Percentiles rank a stretch among this genome's conserved stretches.
Evolutionary conservation across 1,140 invertebrate genomes (phyloP).

Genomic region (Caenorhabditis briggsae): DNA sequence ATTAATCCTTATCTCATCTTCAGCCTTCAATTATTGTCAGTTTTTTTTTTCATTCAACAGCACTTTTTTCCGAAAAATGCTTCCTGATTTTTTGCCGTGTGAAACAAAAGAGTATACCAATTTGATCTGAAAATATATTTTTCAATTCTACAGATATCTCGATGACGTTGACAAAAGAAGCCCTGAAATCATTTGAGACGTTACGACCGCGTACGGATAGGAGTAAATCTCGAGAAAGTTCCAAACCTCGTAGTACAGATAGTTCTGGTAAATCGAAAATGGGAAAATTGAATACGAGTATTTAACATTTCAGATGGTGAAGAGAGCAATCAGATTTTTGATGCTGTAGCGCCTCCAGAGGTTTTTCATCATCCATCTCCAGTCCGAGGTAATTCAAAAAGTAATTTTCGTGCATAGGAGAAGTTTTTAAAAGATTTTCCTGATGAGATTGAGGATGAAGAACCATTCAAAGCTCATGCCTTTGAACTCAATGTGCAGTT

Average conservation of each 20-base stretch:
- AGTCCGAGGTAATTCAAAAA: no score
- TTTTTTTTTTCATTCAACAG: background rate
- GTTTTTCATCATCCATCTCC: background rate
- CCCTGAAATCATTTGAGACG: background rate
- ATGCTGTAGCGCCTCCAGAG: background rate
- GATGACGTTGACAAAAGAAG: background rate
- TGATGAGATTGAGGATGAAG: background rate
- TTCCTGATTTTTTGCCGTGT: background rate
- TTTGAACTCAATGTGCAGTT: background rate
- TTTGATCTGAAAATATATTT: no score
- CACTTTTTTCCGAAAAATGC: background rate
- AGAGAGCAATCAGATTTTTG: background rate
- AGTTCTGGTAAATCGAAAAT: background rate
- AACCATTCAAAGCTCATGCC: background rate
- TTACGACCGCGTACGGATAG: background rate
- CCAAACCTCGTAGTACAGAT: background rate
- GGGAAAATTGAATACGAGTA: background rate
- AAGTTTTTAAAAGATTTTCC: no score
- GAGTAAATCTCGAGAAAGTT: constrained; percentile 9
- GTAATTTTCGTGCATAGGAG: no score
- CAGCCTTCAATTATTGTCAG: background rate
- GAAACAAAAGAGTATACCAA: background rate
- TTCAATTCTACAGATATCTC: no score
- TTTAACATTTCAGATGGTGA: background rate
- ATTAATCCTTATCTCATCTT: background rate